These are phyloP conservation scores for Rhogogaster chlorosoma DNA, from an alignment of 2,888 invertebrate genomes.

Conservation along the genomic window DNA sequence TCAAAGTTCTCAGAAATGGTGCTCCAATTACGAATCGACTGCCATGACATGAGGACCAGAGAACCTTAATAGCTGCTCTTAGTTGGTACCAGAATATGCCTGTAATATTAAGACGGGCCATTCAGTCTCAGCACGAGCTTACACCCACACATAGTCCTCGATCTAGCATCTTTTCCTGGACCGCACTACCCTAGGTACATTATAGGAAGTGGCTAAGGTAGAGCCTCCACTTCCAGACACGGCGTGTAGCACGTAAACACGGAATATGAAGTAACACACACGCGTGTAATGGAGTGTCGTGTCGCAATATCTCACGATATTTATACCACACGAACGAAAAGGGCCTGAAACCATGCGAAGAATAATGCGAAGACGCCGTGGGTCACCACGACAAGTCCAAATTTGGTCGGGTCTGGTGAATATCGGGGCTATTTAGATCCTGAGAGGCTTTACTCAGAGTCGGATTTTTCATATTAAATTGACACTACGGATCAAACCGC, in stretches of 20 bases:
- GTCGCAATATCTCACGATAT: conserved; percentile 43
- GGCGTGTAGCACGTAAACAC: conserved; percentile 43
- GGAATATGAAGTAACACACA: conserved; percentile 43
- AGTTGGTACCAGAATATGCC: conserved; percentile 30
- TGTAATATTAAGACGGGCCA: conserved; percentile 34
- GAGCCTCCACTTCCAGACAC: conserved; percentile 29
- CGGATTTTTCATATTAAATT: conserved; percentile 37
- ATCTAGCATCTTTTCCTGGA: conserved; percentile 10
- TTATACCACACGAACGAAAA: conserved; percentile 21
- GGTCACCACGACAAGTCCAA: conserved; percentile 11
- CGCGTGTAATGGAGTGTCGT: conserved; percentile 43
- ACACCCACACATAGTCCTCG: conserved; percentile 18
- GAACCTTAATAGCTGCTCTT: conserved; percentile 6
- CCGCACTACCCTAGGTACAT: conserved; percentile 24
- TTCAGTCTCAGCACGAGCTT: conserved; percentile 45
- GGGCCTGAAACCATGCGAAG: conserved; percentile 26
- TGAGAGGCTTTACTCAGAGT: background rate
- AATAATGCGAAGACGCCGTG: conserved; percentile 33
- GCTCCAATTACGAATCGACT: conserved; percentile 36
- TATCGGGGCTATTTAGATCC: background rate
- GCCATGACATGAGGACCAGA: background rate
- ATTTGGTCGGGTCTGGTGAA: background rate
- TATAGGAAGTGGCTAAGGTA: conserved; percentile 15
- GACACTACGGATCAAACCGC: conserved; percentile 34
- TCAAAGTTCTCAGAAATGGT: background rate